A percentile compares a stretch with the other conserved stretches of the same genome.
Evolutionary conservation across 1,140 invertebrate genomes (phyloP).

Genomic region (Bombus ignitus): DNA sequence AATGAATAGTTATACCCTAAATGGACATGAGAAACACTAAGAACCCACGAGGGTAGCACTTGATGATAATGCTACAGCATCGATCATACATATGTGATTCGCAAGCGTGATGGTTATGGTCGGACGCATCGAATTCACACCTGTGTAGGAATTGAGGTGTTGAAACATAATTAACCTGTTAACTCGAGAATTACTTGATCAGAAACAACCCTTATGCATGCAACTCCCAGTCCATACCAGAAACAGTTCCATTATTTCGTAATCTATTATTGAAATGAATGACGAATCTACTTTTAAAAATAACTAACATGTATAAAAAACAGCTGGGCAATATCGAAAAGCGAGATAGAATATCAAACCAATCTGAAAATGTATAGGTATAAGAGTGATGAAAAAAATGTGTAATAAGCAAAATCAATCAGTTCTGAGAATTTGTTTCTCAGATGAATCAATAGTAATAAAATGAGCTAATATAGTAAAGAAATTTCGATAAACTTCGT

Average conservation of each 20-base stretch:
- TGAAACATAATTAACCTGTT: not conserved
- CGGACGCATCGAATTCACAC: not conserved
- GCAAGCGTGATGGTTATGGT: not conserved
- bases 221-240: not conserved
- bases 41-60: not conserved
- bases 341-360: not conserved
- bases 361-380: not conserved
- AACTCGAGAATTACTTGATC: not conserved
- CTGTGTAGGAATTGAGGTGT: not conserved
- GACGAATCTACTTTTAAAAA: not conserved
- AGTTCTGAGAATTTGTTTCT: too few species aligned
- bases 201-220: not conserved
- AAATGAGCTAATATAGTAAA: not conserved
- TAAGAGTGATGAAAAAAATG: not conserved
- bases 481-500: not conserved
- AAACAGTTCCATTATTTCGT: not conserved
- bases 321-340: not conserved
- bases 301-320: not conserved
- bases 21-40: not conserved
- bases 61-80: not conserved
- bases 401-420: not conserved
- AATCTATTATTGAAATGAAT: not conserved
- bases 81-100: not conserved
- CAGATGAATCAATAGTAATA: not conserved
- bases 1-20: not conserved